These are phyloP conservation scores for Etheostoma nigrum DNA, from an alignment of 2,797 vertebrate species.

Conservation along the genomic window DNA sequence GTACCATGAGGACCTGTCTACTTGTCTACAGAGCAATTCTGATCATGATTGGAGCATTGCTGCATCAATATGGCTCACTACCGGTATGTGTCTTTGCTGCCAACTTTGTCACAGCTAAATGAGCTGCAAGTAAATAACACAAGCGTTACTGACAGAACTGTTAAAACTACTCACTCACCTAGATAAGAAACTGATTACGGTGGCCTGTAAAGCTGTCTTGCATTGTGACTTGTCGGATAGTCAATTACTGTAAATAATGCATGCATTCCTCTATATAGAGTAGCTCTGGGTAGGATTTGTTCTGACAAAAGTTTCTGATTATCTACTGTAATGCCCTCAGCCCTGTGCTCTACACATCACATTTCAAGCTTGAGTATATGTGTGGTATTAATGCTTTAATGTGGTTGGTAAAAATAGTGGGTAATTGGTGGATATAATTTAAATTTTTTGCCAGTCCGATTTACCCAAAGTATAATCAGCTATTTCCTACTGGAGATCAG, in stretches of 20 bases:
- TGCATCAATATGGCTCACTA: conserved; percentile 51
- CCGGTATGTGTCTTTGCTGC: conserved; percentile 59
- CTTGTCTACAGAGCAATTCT: conserved; percentile 53
- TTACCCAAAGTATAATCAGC: conserved; percentile 26
- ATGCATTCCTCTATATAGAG: conserved; percentile 30
- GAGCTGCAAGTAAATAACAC: conserved; percentile 55
- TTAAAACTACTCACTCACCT: conserved; percentile 58
- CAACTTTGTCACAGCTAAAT: conserved; percentile 65
- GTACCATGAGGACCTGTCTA: conserved; percentile 58
- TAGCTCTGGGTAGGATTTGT: conserved; percentile 3
- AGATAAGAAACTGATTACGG: conserved; percentile 52
- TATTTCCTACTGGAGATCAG: conserved; percentile 27
- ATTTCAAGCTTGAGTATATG: conserved; percentile 12
- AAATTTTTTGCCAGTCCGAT: conserved; percentile 41
- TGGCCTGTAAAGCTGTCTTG: conserved; percentile 41
- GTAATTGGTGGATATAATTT: conserved; percentile 51
- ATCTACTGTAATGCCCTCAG: conserved; percentile 8
- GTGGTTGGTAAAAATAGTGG: conserved; percentile 28
- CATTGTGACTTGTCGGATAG: conserved; percentile 28
- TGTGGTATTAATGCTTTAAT: conserved; percentile 12
- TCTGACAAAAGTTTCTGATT: conserved; percentile 35
- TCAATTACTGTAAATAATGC: conserved; percentile 63
- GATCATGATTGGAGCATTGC: conserved; percentile 43
- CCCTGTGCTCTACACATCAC: conserved; percentile 23
- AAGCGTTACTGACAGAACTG: conserved; percentile 56